Evolutionary conservation across 1,140 invertebrate species (phyloP).

Genomic region (Carcinoscorpius rotundicauda): DNA sequence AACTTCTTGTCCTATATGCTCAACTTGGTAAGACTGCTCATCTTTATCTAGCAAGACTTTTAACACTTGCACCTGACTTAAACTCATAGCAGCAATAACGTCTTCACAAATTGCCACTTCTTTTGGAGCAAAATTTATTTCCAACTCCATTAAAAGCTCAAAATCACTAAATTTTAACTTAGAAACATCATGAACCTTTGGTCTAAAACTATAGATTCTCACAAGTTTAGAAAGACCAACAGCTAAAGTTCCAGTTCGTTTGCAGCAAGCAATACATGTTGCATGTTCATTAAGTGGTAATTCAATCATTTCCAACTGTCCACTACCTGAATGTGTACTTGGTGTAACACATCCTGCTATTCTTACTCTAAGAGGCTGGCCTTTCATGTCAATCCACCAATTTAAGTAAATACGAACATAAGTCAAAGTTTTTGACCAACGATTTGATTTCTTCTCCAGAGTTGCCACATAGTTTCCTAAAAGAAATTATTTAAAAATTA

Average conservation of each 20-base stretch:
- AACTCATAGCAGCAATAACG: slow-evolving; percentile 42
- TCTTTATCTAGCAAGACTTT: slow-evolving; percentile 14
- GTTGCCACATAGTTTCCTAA: slow-evolving; percentile 47
- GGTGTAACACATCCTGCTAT: slow-evolving; percentile 54
- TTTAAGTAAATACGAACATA: slow-evolving; percentile 52
- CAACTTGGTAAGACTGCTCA: background rate
- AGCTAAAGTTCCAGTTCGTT: slow-evolving; percentile 46
- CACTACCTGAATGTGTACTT: slow-evolving; percentile 38
- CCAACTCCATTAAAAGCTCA: slow-evolving; percentile 39
- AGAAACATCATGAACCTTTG: slow-evolving; percentile 48
- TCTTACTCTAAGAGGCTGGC: slow-evolving; percentile 49
- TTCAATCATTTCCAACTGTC: slow-evolving; percentile 51
- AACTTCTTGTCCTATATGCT: too few species aligned
- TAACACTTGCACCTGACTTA: slow-evolving; percentile 36
- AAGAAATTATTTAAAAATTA: slow-evolving; percentile 13
- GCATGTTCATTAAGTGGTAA: slow-evolving; percentile 44
- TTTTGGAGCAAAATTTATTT: slow-evolving; percentile 40
- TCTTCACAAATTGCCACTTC: slow-evolving; percentile 43
- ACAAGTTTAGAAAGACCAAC: slow-evolving; percentile 41
- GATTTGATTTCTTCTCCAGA: slow-evolving; percentile 45
- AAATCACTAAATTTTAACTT: slow-evolving; percentile 51
- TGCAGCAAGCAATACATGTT: slow-evolving; percentile 46
- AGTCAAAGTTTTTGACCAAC: slow-evolving; percentile 38
- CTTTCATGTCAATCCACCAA: slow-evolving; percentile 40
- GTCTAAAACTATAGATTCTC: slow-evolving; percentile 44